Conservation (phyloP, 2,113 vertebrate genomes). For the Amphiprion percula region DNA sequence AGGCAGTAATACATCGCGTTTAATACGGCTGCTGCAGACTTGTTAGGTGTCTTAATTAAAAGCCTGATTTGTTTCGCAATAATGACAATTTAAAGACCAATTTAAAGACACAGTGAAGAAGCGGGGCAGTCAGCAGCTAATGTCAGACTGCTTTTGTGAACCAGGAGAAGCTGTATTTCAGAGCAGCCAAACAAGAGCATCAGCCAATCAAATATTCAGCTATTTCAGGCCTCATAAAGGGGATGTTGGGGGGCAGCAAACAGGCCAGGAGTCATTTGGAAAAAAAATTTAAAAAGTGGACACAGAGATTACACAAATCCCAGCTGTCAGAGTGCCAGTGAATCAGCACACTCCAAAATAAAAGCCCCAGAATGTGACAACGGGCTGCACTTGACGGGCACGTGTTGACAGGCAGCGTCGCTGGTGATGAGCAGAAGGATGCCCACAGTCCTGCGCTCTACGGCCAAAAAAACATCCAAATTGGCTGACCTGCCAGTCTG, state of each 20-base stretch:
- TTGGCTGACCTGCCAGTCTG: conserved; percentile 68
- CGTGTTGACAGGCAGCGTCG: conserved; percentile 71
- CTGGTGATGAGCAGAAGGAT: conserved; percentile 52
- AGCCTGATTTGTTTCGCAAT: conserved; percentile 52
- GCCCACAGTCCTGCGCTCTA: conserved; percentile 60
- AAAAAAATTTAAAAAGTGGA: conserved; percentile 56
- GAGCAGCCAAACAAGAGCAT: conserved; percentile 17
- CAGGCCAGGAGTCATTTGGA: conserved; percentile 78
- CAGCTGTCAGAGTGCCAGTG: conserved; percentile 72
- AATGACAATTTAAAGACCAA: conserved; percentile 66
- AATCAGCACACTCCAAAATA: conserved; percentile 82
- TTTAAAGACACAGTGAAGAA: conserved; percentile 54
- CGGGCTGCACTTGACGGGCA: conserved; percentile 66
- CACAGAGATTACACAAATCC: conserved; percentile 81
- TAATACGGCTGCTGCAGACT: conserved; percentile 33
- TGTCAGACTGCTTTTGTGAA: conserved; percentile 18
- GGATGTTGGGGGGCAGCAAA: conserved; percentile 19
- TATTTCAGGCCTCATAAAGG: conserved; percentile 3
- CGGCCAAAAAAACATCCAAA: conserved; percentile 67
- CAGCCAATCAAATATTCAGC: conserved; percentile 38
- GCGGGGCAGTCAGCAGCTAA: conserved; percentile 38
- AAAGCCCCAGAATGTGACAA: conserved; percentile 74
- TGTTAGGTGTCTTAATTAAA: conserved; percentile 66
- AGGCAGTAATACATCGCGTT: conserved; percentile 33
- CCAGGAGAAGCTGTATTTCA: background rate